Evolutionary conservation across 2,888 invertebrate genomes (phyloP).

Genomic region (Hypolimnas misippus): DNA sequence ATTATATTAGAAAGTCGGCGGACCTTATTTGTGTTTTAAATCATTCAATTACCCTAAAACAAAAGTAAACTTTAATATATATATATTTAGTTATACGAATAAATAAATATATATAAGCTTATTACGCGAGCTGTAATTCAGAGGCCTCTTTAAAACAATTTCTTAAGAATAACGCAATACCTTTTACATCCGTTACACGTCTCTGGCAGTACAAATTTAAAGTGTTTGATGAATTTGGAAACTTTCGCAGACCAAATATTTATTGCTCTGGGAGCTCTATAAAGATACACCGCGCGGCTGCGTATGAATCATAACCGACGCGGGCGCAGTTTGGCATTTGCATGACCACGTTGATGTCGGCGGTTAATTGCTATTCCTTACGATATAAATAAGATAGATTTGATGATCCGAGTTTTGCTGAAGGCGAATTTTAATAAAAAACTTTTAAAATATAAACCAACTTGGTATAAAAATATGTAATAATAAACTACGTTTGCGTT

Average conservation of each 20-base stretch:
- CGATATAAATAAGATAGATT: conserved; percentile 67
- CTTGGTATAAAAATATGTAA: neutral
- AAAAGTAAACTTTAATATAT: neutral
- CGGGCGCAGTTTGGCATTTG: conserved; percentile 64
- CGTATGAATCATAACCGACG: conserved; percentile 68
- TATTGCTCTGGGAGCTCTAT: conserved; percentile 39
- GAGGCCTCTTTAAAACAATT: neutral
- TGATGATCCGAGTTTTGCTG: conserved; percentile 41
- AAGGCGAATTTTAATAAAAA: conserved; percentile 37
- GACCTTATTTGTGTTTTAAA: conserved; percentile 48
- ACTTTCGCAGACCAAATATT: conserved; percentile 44
- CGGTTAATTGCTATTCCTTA: conserved; percentile 72
- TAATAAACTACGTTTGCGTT: neutral
- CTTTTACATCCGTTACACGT: conserved; percentile 49
- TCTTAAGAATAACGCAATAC: conserved; percentile 8
- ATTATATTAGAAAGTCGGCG: conserved; percentile 54
- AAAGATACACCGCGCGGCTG: conserved; percentile 54
- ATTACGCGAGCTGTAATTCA: neutral
- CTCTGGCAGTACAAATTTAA: conserved; percentile 24
- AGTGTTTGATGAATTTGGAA: conserved; percentile 39
- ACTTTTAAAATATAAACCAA: no score
- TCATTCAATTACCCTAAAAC: neutral
- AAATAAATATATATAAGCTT: neutral
- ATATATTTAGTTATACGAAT: no score
- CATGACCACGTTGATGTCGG: conserved; percentile 61